phyloP scores from a whole-genome alignment of 1,140 invertebrate genomes.

The Drosophila serrata region DNA sequence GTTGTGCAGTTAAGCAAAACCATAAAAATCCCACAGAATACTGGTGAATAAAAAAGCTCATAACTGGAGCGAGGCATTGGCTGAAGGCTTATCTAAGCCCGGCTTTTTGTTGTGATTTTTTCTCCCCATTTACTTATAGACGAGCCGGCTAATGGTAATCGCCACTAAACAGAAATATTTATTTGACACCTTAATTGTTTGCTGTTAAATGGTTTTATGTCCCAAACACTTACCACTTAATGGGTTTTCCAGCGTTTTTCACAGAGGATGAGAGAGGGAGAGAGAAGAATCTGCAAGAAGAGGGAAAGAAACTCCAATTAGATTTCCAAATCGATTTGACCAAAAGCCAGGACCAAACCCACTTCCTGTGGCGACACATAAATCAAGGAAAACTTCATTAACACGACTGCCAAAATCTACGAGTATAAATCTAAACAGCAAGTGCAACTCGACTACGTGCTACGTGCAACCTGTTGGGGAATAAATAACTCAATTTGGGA shows the following conservation, averaged over 20 bases:
- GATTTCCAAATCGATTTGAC: conserved; percentile 56
- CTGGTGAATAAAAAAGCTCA: conserved; percentile 15
- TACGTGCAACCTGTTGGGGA: conserved; percentile 40
- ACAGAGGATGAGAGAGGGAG: no score
- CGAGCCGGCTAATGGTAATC: conserved; percentile 10
- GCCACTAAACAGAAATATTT: conserved; percentile 29
- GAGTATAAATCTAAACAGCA: conserved; percentile 68
- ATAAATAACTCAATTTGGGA: conserved; percentile 80
- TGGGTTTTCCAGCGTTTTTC: conserved; percentile 23
- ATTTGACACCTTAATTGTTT: conserved; percentile 32
- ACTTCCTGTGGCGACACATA: conserved; percentile 55
- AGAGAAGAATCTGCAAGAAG: conserved; percentile 17
- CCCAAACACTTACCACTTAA: conserved; percentile 50
- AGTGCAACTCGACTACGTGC: conserved; percentile 29
- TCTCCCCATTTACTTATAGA: conserved; percentile 4
- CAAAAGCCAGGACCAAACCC: conserved; percentile 21
- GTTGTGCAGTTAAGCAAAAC: conserved; percentile 47
- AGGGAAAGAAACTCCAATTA: conserved; percentile 35
- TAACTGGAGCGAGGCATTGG: conserved; percentile 51
- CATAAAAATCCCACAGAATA: conserved; percentile 31
- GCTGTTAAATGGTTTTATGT: conserved; percentile 36
- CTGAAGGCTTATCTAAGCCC: conserved; percentile 30
- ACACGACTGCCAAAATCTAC: conserved; percentile 75
- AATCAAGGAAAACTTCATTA: conserved; percentile 72
- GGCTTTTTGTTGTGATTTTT: conserved; percentile 11